Conservation (phyloP, 2,888 invertebrate species). For the Sturmia bella region DNA sequence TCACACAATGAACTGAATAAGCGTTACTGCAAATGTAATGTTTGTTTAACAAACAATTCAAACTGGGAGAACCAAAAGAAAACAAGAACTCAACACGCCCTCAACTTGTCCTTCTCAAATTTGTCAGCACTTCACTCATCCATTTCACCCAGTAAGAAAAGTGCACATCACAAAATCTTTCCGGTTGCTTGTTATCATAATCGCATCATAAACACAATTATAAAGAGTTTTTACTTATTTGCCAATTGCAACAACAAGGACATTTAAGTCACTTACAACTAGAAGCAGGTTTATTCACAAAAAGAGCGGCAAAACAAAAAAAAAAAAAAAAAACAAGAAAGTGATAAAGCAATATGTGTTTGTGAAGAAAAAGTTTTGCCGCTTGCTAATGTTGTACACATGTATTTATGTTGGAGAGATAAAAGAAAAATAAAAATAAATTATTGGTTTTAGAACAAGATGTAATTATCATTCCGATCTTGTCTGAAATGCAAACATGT, state of each 20-base stretch:
- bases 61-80: background rate
- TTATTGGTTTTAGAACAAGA: constrained; percentile 7
- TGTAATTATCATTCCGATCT: constrained; percentile 56
- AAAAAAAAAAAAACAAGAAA: constrained; percentile 11
- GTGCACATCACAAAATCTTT: constrained; percentile 50
- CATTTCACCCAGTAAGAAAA: constrained; percentile 37
- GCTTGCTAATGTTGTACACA: constrained; percentile 65
- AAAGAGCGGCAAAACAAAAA: constrained; percentile 4
- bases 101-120: constrained; percentile 69
- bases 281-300: background rate
- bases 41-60: constrained; percentile 36
- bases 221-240: constrained; percentile 35
- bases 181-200: constrained; percentile 75
- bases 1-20: constrained; percentile 38
- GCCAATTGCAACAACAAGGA: constrained; percentile 43
- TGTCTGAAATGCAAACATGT: constrained; percentile 52
- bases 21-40: constrained; percentile 35
- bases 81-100: constrained; percentile 42
- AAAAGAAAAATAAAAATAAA: constrained; percentile 34
- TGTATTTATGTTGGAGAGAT: constrained; percentile 12
- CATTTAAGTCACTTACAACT: constrained; percentile 41
- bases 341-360: constrained; percentile 56
- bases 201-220: constrained; percentile 70
- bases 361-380: constrained; percentile 73
- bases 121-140: constrained; percentile 78